These are phyloP conservation scores for Drosophila pandora DNA, from an alignment of 1,140 invertebrate species.

Conservation along the genomic window DNA sequence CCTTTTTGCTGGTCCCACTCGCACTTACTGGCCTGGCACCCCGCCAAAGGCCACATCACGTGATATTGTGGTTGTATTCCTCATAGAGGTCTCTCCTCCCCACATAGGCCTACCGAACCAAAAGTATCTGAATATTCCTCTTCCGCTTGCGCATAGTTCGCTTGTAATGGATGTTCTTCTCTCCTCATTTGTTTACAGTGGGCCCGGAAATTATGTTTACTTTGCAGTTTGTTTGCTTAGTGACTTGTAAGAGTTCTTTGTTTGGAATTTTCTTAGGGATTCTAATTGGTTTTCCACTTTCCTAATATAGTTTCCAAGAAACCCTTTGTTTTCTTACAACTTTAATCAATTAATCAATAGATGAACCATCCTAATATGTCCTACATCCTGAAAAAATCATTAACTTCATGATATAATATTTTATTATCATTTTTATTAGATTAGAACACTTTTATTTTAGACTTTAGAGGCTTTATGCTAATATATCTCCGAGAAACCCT, in stretches of 20 bases:
- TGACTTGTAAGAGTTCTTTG: constrained; percentile 38
- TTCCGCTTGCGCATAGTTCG: constrained; percentile 44
- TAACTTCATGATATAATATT: no score
- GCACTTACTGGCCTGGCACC: neutral
- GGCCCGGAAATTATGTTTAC: constrained; percentile 25
- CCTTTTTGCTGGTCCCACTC: constrained; percentile 1
- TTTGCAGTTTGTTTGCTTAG: constrained; percentile 9
- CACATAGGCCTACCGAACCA: constrained; percentile 3
- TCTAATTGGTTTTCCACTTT: neutral
- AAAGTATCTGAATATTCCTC: constrained; percentile 29
- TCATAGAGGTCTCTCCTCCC: no score
- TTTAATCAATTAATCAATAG: no score
- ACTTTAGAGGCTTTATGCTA: no score
- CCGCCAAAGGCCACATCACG: constrained; percentile 35
- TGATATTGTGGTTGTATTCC: constrained; percentile 51
- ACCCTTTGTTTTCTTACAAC: no score
- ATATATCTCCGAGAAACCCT: no score
- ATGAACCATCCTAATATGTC: no score
- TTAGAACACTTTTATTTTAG: no score
- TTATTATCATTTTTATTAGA: no score
- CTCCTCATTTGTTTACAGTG: constrained; percentile 25
- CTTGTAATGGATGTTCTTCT: neutral
- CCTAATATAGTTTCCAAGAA: no score
- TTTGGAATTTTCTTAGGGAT: neutral
- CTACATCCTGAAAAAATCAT: no score